A percentile compares a stretch with the other conserved stretches of the same genome.
Evolutionary conservation across 2,888 invertebrate species (phyloP).

Genomic region (Sericinus montela): DNA sequence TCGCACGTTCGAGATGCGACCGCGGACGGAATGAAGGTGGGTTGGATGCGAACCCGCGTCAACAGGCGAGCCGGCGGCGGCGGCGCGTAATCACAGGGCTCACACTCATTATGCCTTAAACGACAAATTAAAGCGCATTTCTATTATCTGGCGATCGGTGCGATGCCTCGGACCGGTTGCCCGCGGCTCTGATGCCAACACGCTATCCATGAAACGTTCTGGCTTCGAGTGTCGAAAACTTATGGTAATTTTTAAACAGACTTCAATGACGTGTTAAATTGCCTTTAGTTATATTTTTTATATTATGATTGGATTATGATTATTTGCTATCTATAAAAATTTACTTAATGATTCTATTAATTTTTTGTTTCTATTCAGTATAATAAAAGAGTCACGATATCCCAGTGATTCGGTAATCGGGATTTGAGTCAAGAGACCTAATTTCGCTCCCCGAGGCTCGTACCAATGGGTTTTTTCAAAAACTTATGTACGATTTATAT

Average conservation of each 20-base stretch:
- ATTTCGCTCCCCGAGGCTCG: too few species aligned
- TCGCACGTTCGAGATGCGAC: constrained; percentile 42
- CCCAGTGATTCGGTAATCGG: too few species aligned
- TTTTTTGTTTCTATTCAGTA: too few species aligned
- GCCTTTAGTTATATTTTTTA: constrained; percentile 14
- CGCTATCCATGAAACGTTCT: constrained; percentile 25
- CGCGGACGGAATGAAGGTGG: constrained; percentile 33
- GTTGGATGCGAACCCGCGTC: constrained; percentile 51
- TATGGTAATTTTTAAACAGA: constrained; percentile 12
- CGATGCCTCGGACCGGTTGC: constrained; percentile 60
- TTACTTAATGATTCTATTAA: too few species aligned
- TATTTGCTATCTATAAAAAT: too few species aligned
- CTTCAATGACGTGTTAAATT: constrained; percentile 16
- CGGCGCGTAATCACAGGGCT: constrained; percentile 80
- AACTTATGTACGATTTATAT: too few species aligned
- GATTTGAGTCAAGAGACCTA: too few species aligned
- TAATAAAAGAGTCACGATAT: too few species aligned
- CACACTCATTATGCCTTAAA: constrained; percentile 76
- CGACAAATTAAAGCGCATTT: constrained; percentile 79
- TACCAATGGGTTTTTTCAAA: too few species aligned
- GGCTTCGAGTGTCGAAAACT: constrained; percentile 18
- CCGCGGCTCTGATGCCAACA: constrained; percentile 36
- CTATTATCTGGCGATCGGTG: constrained; percentile 74
- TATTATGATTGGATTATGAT: constrained; percentile 6
- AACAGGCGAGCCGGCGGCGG: constrained; percentile 73